A percentile compares a stretch with the other conserved stretches of the same genome.
Conservation (phyloP, 64 coral and sea anemone genomes). For the Cladopsammia gracilis region DNA sequence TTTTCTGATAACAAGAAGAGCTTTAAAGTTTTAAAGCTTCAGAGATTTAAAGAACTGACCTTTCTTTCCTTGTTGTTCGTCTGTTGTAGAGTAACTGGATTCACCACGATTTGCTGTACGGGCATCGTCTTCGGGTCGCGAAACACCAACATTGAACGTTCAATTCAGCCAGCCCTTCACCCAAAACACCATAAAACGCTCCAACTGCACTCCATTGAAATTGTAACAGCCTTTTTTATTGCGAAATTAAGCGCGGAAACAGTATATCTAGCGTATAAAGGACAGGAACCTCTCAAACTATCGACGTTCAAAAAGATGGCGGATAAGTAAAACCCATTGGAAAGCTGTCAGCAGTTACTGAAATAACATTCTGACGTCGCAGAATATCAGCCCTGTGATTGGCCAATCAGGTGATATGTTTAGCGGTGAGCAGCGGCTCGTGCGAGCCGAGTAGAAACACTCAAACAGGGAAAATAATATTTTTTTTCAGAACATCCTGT, state of each 20-base stretch:
- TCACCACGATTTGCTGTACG: constrained; percentile 94
- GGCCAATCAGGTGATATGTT: background rate
- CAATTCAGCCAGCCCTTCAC: background rate
- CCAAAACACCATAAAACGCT: background rate
- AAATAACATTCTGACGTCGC: constrained; percentile 47
- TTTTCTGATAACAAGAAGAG: background rate
- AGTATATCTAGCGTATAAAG: background rate
- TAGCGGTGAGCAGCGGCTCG: background rate
- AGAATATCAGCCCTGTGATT: background rate
- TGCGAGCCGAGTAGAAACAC: background rate
- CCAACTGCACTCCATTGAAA: background rate
- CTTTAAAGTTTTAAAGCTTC: background rate
- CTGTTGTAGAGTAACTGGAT: constrained; percentile 79
- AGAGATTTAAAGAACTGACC: constrained; percentile 55
- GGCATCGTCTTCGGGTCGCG: constrained; percentile 76
- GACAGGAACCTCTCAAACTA: background rate
- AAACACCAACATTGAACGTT: constrained; percentile 40
- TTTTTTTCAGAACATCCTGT: constrained; percentile 33
- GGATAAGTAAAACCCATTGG: background rate
- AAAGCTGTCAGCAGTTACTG: background rate
- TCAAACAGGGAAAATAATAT: background rate
- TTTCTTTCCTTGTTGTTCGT: constrained; percentile 92
- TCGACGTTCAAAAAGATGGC: background rate
- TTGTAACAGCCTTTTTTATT: background rate
- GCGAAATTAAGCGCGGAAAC: background rate